Evolutionary conservation across 2,888 invertebrate genomes (phyloP).

Genomic region (Dioctria rufipes): DNA sequence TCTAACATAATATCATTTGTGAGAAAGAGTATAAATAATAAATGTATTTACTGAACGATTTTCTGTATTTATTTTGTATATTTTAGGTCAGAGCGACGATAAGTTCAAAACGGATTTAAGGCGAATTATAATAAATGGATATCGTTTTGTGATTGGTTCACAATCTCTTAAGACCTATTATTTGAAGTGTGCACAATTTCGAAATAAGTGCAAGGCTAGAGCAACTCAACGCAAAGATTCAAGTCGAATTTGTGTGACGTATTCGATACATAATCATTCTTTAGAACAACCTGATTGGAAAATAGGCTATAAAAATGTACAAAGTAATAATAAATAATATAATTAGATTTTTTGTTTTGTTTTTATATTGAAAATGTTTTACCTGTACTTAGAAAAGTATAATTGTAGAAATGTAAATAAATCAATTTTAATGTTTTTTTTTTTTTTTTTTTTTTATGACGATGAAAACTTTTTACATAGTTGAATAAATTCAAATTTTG

Average conservation of each 20-base stretch:
- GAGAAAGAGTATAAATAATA: not conserved
- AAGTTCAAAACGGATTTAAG: conserved; percentile 20
- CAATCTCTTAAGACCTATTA: conserved; percentile 67
- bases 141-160: conserved; percentile 67
- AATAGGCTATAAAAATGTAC: not conserved
- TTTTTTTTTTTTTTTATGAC: no score
- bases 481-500: no score
- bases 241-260: conserved; percentile 64
- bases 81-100: conserved; percentile 22
- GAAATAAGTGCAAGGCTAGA: conserved; percentile 67
- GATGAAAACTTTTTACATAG: no score
- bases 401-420: no score
- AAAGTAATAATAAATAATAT: not conserved
- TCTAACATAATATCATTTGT: not conserved
- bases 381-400: no score
- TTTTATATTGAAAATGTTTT: no score
- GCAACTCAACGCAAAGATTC: conserved; percentile 67
- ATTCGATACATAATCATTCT: conserved; percentile 67
- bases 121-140: conserved; percentile 46
- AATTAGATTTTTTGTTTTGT: no score
- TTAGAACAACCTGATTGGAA: conserved; percentile 11
- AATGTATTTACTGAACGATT: not conserved
- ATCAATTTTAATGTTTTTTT: no score
- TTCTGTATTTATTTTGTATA: conserved; percentile 1
- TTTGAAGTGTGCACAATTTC: conserved; percentile 69